phyloP scores from a whole-genome alignment of 2,113 vertebrate genomes.

The Epinephelus lanceolatus region DNA sequence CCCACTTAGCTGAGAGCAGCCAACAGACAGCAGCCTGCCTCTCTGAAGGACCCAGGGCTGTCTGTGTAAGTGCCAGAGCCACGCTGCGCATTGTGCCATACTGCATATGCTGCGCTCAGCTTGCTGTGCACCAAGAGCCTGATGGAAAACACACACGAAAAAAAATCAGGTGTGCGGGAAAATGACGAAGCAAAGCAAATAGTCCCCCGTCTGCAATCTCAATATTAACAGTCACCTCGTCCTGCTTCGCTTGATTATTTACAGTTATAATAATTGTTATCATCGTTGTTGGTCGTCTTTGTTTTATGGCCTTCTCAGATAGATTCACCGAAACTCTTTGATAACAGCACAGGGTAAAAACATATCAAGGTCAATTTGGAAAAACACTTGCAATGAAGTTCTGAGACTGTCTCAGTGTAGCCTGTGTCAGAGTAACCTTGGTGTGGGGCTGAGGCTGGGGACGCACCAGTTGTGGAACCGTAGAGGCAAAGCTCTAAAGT shows the following conservation, averaged over 20 bases:
- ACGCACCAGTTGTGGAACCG: conserved; percentile 58
- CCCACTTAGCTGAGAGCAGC: conserved; percentile 68
- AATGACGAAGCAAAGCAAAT: conserved; percentile 68
- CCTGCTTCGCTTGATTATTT: conserved; percentile 67
- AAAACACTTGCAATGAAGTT: conserved; percentile 63
- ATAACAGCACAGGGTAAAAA: conserved; percentile 69
- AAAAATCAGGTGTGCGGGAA: conserved; percentile 68
- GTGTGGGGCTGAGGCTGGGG: conserved; percentile 76
- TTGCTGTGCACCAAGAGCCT: conserved; percentile 74
- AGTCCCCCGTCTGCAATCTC: conserved; percentile 34
- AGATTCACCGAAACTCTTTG: conserved; percentile 72
- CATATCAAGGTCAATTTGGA: conserved; percentile 72
- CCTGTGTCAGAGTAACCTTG: conserved; percentile 71
- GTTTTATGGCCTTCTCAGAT: conserved; percentile 78
- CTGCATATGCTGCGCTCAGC: conserved; percentile 77
- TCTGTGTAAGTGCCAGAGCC: conserved; percentile 76
- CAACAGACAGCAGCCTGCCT: conserved; percentile 79
- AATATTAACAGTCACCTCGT: conserved; percentile 51
- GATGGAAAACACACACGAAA: conserved; percentile 53
- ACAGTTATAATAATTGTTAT: conserved; percentile 73
- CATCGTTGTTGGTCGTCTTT: conserved; percentile 63
- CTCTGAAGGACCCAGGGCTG: conserved; percentile 76
- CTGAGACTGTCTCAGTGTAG: conserved; percentile 65
- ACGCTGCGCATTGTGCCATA: conserved; percentile 71
- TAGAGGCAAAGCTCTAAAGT: conserved; percentile 43